A percentile compares a stretch with the other conserved stretches of the same genome.
These are phyloP conservation scores for Nyctalus aviator DNA, from an alignment of 2,797 vertebrate species.

Conservation along the genomic window DNA sequence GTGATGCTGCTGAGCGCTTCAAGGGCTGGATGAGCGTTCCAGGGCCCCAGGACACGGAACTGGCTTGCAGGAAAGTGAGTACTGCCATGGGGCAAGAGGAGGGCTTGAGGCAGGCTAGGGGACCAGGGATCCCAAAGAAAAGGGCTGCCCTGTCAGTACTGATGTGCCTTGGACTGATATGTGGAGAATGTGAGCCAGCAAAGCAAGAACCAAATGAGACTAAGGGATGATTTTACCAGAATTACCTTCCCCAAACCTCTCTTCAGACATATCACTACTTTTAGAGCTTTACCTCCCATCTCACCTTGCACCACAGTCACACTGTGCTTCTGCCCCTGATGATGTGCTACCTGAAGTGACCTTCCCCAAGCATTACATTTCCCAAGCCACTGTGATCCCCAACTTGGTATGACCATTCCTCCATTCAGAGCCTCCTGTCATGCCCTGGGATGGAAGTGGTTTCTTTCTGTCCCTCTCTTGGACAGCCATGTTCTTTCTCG, in stretches of 20 bases:
- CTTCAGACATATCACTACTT: not conserved
- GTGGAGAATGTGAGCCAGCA: not conserved
- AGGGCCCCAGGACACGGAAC: conserved; percentile 89
- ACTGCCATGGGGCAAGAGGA: fast-evolving
- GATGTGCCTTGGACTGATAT: not conserved
- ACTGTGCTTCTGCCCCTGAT: not conserved
- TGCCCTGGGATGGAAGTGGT: not conserved
- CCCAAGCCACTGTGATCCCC: not conserved
- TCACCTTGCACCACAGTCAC: not conserved
- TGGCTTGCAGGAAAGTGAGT: conserved; percentile 92
- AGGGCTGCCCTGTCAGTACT: not conserved
- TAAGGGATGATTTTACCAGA: not conserved
- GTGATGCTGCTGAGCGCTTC: conserved; percentile 89
- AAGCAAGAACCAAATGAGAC: not conserved
- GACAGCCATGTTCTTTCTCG: not conserved
- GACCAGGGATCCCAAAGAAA: not conserved
- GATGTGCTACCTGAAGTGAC: not conserved
- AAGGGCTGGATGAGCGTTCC: conserved; percentile 89
- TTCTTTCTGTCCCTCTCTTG: not conserved
- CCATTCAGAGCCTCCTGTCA: not conserved
- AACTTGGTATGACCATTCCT: not conserved
- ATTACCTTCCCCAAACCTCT: not conserved
- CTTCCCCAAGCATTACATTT: not conserved
- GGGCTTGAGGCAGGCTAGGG: not conserved
- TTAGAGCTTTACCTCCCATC: not conserved